Evolutionary conservation across 2,797 vertebrate species (phyloP), one percentile per base, ranked within the genome.

Genomic region (Diglossa cyanea): DNA sequence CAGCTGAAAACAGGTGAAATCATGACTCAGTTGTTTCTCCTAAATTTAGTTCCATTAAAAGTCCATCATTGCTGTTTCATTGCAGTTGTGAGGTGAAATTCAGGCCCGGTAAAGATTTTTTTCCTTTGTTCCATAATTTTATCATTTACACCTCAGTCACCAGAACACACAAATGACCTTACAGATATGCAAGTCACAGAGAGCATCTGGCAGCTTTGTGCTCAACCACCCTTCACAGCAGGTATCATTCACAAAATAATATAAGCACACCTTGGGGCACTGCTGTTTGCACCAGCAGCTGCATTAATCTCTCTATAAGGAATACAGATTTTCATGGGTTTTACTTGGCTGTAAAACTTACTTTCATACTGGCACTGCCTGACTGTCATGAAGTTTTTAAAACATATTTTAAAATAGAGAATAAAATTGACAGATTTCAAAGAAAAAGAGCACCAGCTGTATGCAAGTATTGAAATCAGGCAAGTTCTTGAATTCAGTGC

Each of bases 171-270:
- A 76, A 88, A 92, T 33, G 83, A 88, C 80, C 86, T 83, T 73
- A 51, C 62, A 90, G 77, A 87, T 71, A 84, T 47, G 65, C 55
- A 70, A 94, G 88, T 90, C 88, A 93, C 60, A 94, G 71, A 79
- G 35, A 97, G 86, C 88, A 92, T 85, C 90, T 94, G 95, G 71
- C 80, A 85, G 45, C 77, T 71, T 77, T 82, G 51, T 86, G 77
- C 71, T 86, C 71, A 90, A 17, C 65, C 88, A 79, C 85, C 63
- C 83, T 62, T 89, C 91, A 82, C 71, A 53, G 84, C 57, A 79
- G 11, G 53, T 85, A 63, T 73, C 73, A 78, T 18, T 86, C 26
- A 1, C 75, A 61, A 90, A 92, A 82, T 73, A 86, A 75, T 66
- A 53, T 7, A 88, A 84, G 88, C 78, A 86, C 37, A 92, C 65